These are phyloP conservation scores for Oligia fasciuncula DNA, from an alignment of 2,888 invertebrate species.

Conservation along the genomic window DNA sequence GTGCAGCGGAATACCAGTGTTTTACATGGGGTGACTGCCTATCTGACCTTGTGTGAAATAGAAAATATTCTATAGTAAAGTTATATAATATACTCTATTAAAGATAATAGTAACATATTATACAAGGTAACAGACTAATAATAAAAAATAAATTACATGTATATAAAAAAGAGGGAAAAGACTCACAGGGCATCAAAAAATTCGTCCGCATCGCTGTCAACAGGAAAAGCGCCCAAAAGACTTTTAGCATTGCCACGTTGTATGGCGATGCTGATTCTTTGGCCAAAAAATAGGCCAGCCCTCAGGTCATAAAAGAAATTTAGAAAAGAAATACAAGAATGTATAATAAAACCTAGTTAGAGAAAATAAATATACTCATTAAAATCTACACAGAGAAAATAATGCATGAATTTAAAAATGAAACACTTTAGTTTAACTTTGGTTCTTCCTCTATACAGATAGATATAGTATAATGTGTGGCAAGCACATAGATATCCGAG, in stretches of 20 bases:
- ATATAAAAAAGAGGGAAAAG: neutral
- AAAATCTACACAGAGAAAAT: neutral
- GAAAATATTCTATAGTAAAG: neutral
- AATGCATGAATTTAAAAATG: neutral
- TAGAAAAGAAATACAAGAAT: neutral
- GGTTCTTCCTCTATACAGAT: neutral
- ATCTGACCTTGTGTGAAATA: neutral
- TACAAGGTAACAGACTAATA: too few species aligned
- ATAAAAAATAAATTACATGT: neutral
- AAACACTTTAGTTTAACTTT: neutral
- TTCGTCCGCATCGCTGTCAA: neutral
- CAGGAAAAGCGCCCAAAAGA: neutral
- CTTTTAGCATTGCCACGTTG: neutral
- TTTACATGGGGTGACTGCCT: too few species aligned
- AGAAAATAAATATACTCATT: neutral
- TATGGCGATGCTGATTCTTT: neutral
- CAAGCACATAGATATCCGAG: neutral
- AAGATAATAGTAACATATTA: too few species aligned
- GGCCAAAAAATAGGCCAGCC: neutral
- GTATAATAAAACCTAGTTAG: neutral
- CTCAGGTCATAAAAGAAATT: neutral
- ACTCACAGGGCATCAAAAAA: neutral
- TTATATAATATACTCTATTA: neutral
- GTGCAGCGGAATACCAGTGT: neutral
- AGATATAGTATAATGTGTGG: neutral